Conservation (phyloP, 1,140 invertebrate species). For the Calephelis virginiensis region DNA sequence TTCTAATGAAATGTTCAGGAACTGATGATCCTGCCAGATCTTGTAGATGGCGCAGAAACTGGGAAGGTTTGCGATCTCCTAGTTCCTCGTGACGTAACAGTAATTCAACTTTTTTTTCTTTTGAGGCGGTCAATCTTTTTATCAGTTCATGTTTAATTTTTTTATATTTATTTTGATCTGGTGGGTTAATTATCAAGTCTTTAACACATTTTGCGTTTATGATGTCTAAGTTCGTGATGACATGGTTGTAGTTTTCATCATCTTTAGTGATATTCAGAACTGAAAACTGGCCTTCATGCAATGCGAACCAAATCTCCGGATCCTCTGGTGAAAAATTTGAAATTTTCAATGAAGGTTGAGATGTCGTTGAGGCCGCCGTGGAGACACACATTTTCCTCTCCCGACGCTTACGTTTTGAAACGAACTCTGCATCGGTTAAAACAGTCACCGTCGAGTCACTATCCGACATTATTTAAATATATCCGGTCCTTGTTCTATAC, state of each 20-base stretch:
- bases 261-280: constrained; percentile 11
- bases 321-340: neutral
- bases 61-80: too few species aligned
- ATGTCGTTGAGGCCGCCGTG: too few species aligned
- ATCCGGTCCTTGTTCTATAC: too few species aligned
- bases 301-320: neutral
- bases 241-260: neutral
- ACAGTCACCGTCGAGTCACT: too few species aligned
- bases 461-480: too few species aligned
- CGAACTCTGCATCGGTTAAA: too few species aligned
- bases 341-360: neutral
- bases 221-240: constrained; percentile 21
- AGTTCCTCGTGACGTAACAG: constrained; percentile 17
- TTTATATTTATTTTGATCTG: neutral
- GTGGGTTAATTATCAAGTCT: constrained; percentile 18
- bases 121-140: constrained; percentile 2
- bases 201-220: constrained; percentile 10
- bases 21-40: constrained; percentile 3
- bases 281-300: constrained; percentile 17
- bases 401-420: too few species aligned
- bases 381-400: too few species aligned
- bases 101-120: constrained; percentile 1
- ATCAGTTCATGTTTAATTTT: constrained; percentile 20
- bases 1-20: neutral
- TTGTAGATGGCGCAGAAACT: too few species aligned